phyloP scores from a whole-genome alignment of 2,888 invertebrate species.

The Balanococcus diminutus region DNA sequence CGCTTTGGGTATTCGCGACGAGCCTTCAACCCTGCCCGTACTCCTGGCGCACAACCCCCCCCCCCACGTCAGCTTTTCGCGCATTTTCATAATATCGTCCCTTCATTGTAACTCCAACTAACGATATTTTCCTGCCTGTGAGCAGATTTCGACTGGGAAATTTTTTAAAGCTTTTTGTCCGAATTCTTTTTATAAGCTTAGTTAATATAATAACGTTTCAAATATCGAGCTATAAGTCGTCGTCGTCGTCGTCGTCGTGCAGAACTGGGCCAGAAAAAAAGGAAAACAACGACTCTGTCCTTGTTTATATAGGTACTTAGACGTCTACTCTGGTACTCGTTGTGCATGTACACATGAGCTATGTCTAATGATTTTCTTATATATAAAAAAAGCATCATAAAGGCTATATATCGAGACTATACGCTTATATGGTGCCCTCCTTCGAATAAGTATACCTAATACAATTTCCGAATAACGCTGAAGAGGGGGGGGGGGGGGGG shows the following conservation, averaged over 20 bases:
- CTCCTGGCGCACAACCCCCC: neutral
- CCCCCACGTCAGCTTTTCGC: neutral
- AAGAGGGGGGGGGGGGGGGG: too few relatives aligned
- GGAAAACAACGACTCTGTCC: neutral
- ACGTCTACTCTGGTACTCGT: neutral
- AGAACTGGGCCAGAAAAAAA: neutral
- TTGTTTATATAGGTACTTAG: neutral
- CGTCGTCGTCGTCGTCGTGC: neutral
- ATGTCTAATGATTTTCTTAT: slow-evolving; percentile 3
- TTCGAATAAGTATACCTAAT: neutral
- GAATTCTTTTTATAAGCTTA: neutral
- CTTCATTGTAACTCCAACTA: neutral
- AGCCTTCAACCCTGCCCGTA: neutral
- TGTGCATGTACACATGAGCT: too few relatives aligned
- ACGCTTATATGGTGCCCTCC: neutral
- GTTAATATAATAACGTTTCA: neutral
- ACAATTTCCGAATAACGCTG: slow-evolving; percentile 2
- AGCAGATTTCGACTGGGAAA: neutral
- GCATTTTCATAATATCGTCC: too few relatives aligned
- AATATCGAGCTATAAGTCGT: slow-evolving; percentile 8
- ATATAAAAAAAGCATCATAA: neutral
- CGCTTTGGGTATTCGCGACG: neutral
- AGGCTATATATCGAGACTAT: neutral
- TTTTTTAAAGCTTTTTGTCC: neutral
- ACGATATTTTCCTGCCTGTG: neutral